Evolutionary conservation across 2,797 vertebrate genomes (phyloP), one percentile per base, ranked within the genome.

Genomic region (Anabas testudineus): DNA sequence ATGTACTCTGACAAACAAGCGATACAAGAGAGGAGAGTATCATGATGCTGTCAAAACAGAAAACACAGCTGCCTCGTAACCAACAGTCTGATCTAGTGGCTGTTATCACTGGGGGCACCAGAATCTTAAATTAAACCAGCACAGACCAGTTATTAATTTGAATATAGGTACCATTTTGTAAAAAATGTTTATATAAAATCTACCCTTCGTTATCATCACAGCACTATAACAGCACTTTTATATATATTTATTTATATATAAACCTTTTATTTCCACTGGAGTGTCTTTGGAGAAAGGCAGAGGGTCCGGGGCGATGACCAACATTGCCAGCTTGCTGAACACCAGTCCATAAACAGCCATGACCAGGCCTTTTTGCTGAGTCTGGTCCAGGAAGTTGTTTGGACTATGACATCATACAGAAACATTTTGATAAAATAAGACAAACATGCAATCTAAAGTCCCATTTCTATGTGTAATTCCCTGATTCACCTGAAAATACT

Each of bases 401-500:
- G 97, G 97, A 86, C 98, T 99, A 90, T 34, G 51, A 65, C 2
- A 69, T 30, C 52, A 57, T 0, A 53, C 22, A 72, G 2, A 21
- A 24, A 55, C 7, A n/a, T 19, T n/a, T 41, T 2, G 3, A 28
- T 37, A 2, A 39, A 1, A 8, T 5, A 5, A 65, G 18, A 62
- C 7, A 18, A 56, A 32, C 19, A 22, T 46, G 16, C 18, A 30
- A 2, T 13, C 9, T 19, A 0, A 61, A 15, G 3, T 28, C 26
- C 0, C 0, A 5, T 41, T 43, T 4, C n/a, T 59, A 0, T 41
- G 0, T 16, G 1, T 9, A 19, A 4, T 2, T 37, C 15, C 18
- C 2, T 14, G n/a, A 54, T 82, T 82, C 85, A 99, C 97, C 97
- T 97, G 87, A 96, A 94, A 64, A 97, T 80, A 51, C 94, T 94